Percentiles rank a stretch among this genome's conserved stretches.
phyloP scores from a whole-genome alignment of 2,888 invertebrate species.

The Trachelus troglodyta region DNA sequence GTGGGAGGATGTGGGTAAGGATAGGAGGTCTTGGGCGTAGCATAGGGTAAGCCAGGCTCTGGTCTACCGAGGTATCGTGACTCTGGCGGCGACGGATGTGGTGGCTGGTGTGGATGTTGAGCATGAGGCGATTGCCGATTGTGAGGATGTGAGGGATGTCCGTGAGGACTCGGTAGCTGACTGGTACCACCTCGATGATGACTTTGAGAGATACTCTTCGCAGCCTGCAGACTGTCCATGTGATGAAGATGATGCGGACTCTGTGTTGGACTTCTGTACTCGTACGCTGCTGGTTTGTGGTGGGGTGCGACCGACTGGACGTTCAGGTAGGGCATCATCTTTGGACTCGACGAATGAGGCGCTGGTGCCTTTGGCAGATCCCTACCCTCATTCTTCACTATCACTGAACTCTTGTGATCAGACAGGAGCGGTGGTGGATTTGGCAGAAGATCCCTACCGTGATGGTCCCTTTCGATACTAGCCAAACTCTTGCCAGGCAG shows the following conservation, averaged over 20 bases:
- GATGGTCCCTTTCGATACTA: conserved; percentile 63
- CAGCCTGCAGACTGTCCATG: conserved; percentile 50
- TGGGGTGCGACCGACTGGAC: conserved; percentile 54
- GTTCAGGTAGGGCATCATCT: conserved; percentile 62
- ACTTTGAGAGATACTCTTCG: conserved; percentile 49
- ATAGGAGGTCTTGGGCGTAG: conserved; percentile 62
- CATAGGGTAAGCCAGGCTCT: conserved; percentile 57
- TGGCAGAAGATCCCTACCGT: conserved; percentile 67
- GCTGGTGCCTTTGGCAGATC: conserved; percentile 68
- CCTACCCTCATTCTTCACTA: conserved; percentile 82
- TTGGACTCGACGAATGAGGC: conserved; percentile 61
- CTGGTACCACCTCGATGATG: conserved; percentile 63
- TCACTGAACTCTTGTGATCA: conserved; percentile 81
- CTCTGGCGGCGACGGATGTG: conserved; percentile 61
- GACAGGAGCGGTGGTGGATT: conserved; percentile 77
- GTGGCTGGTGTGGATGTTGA: conserved; percentile 56
- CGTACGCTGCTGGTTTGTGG: conserved; percentile 58
- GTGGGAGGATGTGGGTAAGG: conserved; percentile 66
- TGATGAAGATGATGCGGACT: conserved; percentile 68
- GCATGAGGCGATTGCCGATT: conserved; percentile 65
- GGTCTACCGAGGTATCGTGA: conserved; percentile 59
- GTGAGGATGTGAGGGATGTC: conserved; percentile 65
- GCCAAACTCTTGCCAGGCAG: conserved; percentile 60
- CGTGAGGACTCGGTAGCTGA: conserved; percentile 68
- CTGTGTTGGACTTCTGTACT: conserved; percentile 63